These are phyloP conservation scores for Cinara cedri DNA, from an alignment of 2,888 invertebrate genomes.

Conservation along the genomic window DNA sequence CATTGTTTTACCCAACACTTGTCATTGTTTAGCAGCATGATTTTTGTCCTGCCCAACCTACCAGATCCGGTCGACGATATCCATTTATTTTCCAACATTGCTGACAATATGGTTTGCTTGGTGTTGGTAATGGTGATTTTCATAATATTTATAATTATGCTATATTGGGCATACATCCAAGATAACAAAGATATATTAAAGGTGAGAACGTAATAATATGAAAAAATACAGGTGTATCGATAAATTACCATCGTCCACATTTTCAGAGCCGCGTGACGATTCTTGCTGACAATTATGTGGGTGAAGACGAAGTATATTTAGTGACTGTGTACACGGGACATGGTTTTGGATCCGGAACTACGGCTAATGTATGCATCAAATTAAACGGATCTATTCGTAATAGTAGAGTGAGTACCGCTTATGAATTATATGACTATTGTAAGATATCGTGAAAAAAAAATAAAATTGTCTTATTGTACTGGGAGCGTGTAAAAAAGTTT, in stretches of 20 bases:
- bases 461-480: no score
- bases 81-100: slow-evolving; percentile 57
- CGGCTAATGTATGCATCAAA: slow-evolving; percentile 60
- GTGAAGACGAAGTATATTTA: slow-evolving; percentile 59
- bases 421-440: not conserved
- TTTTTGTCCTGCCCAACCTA: slow-evolving; percentile 57
- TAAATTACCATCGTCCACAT: not conserved
- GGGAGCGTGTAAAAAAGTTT: no score
- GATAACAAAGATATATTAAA: slow-evolving; percentile 57
- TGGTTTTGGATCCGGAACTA: slow-evolving; percentile 59
- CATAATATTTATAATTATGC: slow-evolving; percentile 57
- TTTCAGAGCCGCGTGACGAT: slow-evolving; percentile 55
- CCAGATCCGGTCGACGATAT: slow-evolving; percentile 58
- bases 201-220: slow-evolving; percentile 35
- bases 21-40: slow-evolving; percentile 59
- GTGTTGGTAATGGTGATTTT: slow-evolving; percentile 57
- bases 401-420: slow-evolving; percentile 40
- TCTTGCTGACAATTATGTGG: slow-evolving; percentile 60
- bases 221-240: not conserved
- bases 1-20: slow-evolving; percentile 56
- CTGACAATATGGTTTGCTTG: slow-evolving; percentile 58
- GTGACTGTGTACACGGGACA: slow-evolving; percentile 60
- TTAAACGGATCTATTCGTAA: slow-evolving; percentile 57
- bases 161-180: slow-evolving; percentile 57
- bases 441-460: not conserved